Base-by-base conservation (phyloP, 2,888 invertebrate genomes). In the Drosophila limbata region DNA sequence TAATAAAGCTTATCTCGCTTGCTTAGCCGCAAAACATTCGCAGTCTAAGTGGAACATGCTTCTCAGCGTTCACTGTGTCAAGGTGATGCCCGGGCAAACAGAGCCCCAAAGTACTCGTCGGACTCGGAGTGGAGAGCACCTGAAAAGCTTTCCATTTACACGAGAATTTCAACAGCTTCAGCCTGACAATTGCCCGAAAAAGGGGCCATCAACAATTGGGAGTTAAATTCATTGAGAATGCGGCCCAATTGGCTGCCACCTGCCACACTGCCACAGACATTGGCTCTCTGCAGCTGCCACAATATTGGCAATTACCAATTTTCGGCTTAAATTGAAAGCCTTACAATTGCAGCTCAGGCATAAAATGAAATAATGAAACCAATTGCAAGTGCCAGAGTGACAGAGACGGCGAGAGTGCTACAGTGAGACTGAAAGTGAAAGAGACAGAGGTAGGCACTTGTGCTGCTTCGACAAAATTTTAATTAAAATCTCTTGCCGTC, bases 311-410 rank as follows among this genome's bases (percentile, higher is more conserved):
- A 81, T 87, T 81, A 76, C 69, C 79, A 84, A 79, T 78, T 82
- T 87, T 81, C 70, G 87, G 81, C 84, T 84, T 79, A 84, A 83
- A 87, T 83, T 84, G 82, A 83, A 84, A 83, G 84, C 82, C 82
- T 79, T 87, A 79, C 87, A 83, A 87, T 73, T 81, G 84, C 84
- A 73, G 70, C 63, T 76, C 81, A 67, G 79, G 73, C 82, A 87
- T 81, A 69, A 81, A 83, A 84, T 79, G 81, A 84, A 81, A 84
- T 85, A 82, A 81, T 79, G 79, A 79, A 81, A 76, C 65, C 78
- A 81, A 81, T 60, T 81, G 74, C 67, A 61, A 48, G 33, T 51
- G 39, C 35, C 13, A 59, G 47, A 65, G 63, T 61, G 56, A 28
- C 13, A 47, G 48, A 25, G 50, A 17, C 21, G 28, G 37, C 3